Evolutionary conservation across 2,113 vertebrate species (phyloP).

Genomic region (Solea solea): DNA sequence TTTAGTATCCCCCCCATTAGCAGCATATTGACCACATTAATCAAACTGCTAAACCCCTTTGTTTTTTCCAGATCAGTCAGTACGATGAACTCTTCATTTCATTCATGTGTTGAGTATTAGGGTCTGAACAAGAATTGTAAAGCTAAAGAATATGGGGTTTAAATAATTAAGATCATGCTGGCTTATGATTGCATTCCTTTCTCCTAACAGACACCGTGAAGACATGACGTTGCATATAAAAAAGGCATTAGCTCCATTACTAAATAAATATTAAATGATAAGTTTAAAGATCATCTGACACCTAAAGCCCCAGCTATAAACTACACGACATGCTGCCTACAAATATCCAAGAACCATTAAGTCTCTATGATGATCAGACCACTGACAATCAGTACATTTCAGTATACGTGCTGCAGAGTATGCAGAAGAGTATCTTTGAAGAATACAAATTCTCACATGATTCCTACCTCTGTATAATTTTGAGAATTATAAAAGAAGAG

Average conservation of each 20-base stretch:
- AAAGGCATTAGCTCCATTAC: constrained; percentile 32
- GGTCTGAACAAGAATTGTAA: constrained; percentile 52
- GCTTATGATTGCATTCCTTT: constrained; percentile 53
- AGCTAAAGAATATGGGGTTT: constrained; percentile 69
- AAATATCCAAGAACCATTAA: neutral
- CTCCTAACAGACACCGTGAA: constrained; percentile 28
- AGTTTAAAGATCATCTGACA: constrained; percentile 20
- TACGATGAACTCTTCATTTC: constrained; percentile 59
- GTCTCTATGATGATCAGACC: constrained; percentile 8
- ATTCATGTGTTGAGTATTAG: constrained; percentile 11
- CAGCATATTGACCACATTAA: constrained; percentile 68
- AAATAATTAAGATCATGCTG: constrained; percentile 73
- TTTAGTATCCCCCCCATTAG: constrained; percentile 58
- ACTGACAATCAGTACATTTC: constrained; percentile 1
- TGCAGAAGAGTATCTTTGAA: constrained; percentile 31
- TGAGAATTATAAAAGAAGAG: constrained; percentile 2
- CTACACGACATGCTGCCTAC: neutral
- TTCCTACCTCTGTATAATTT: constrained; percentile 42
- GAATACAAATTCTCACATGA: constrained; percentile 25
- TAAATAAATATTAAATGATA: constrained; percentile 27
- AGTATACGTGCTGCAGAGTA: neutral
- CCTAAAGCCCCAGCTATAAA: constrained; percentile 13
- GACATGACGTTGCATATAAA: constrained; percentile 63
- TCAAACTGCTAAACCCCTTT: constrained; percentile 58
- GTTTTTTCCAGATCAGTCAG: constrained; percentile 60